phyloP scores from a whole-genome alignment of 2,888 invertebrate species.

The Eudemis profundana region DNA sequence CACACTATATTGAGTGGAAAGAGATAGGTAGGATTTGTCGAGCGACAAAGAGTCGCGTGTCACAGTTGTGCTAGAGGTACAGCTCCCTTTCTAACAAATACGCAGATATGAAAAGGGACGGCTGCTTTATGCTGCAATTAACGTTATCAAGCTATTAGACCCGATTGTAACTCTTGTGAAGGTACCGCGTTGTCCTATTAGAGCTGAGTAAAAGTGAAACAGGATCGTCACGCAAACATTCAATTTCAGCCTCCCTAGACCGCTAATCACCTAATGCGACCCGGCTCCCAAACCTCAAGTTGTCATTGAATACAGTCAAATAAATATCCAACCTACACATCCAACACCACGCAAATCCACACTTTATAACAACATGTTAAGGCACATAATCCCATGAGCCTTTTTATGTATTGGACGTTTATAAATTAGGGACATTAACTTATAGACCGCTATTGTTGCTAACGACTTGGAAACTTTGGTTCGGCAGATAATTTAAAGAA shows the following conservation, averaged over 20 bases:
- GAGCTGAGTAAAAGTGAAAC: slow-evolving; percentile 8
- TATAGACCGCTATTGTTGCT: slow-evolving; percentile 36
- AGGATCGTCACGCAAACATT: slow-evolving; percentile 11
- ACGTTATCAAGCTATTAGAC: no score
- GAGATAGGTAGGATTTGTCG: no score
- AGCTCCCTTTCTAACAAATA: no score
- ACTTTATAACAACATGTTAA: slow-evolving; percentile 7
- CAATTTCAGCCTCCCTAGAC: slow-evolving; percentile 20
- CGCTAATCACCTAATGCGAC: slow-evolving; percentile 25
- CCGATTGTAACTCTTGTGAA: no score
- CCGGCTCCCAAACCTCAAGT: slow-evolving; percentile 15
- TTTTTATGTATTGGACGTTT: background rate
- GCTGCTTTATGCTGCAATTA: no score
- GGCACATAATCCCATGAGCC: background rate
- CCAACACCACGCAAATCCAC: background rate
- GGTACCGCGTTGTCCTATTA: no score
- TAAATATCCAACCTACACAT: background rate
- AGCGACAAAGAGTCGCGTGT: no score
- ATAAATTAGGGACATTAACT: slow-evolving; percentile 5
- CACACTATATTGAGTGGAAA: no score
- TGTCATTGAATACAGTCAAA: slow-evolving; percentile 9
- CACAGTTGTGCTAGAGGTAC: no score
- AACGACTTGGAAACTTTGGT: slow-evolving; percentile 36
- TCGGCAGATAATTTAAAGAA: slow-evolving; percentile 39
- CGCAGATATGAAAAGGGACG: no score